Evolutionary conservation across 1,140 invertebrate genomes (phyloP), one percentile per base, ranked within the genome.

Genomic region (Hyposmocoma kahamanoa): DNA sequence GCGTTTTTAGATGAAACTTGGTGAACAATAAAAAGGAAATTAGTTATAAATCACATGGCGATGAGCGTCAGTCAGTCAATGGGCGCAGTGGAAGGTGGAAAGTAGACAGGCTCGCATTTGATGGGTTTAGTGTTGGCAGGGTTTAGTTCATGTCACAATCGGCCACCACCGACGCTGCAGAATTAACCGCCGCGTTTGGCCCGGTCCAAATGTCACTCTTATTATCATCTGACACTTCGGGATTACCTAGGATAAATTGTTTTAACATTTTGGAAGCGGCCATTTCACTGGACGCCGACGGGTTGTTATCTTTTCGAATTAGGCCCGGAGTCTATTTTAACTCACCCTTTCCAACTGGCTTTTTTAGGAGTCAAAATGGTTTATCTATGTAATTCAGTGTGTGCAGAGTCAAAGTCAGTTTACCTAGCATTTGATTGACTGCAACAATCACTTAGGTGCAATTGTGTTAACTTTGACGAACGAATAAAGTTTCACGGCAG

Each of bases 181-280:
- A 77, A 81, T 81, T 81, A 81, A 79, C 76, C 68, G 63, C 66
- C 62, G 62, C 67, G 53, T 56, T 54, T 59, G 51, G 71, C 63
- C 63, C 64, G 67, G 69, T 80, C 75, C 67, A 80, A 83, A 78
- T 81, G 81, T 84, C 81, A 83, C 72, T 82, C 76, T 80, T 85
- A 83, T 83, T 83, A 85, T 82, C 77, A 66, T 82, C 74, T 77
- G 81, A 83, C 81, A 83, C 66, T 72, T 58, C 52, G 54, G 79
- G 81, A 81, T 85, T 85, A 83, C 72, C 59, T 67, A 64, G 74
- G 72, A 83, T 85, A 79, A 83, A 85, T 85, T 84, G 79, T 84
- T 84, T 82, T 79, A 80, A 67, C 78, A 61, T 80, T 81, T 72
- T 55, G 62, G 56, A 67, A 72, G 59, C 62, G 67, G 48, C 65